Evolutionary conservation across 1,140 invertebrate species (phyloP), one percentile per base, ranked within the genome.

Genomic region (Andricus grossulariae): DNA sequence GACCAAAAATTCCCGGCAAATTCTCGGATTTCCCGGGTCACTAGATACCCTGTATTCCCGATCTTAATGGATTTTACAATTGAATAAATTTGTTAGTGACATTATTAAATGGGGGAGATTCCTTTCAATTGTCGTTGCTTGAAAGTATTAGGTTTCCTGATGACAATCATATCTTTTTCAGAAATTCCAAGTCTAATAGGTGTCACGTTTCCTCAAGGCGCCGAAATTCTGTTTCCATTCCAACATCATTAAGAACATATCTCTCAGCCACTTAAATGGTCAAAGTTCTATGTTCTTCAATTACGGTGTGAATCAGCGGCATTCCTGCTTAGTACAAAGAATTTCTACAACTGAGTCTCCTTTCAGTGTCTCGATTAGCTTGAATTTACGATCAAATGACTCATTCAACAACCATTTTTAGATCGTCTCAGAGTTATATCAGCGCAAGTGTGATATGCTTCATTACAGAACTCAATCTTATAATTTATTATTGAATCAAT

Each of bases 181-280:
- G 5, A 45, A 66, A 66, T 39, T 66, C 15, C 60, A 45, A 39
- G 25, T 66, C 39, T 66, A 66, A 66, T 66, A 66, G 25, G 25
- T 66, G 60, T 66, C 60, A 66, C 32, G 39, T 66, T 66, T 66
- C 13, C 7, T 16, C 13, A 4, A 66, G 60, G 60, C 60, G 60
- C 60, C 60, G 32, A 66, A 66, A 66, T 66, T 66, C 39, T 66
- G 60, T 66, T 66, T 66, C 25, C 60, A 66, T 66, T 66, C 60
- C 60, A 66, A 7, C 25, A 15, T 32, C 16, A 16, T 66, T 66
- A 45, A 39, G 60, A 66, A 39, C 60, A n/a, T 66, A 66, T 66
- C n/a, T 66, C 60, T 66, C 60, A 66, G 32, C 25, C 60, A 66
- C 32, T 66, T 66, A 66, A 66, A 66, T 39, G 60, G 25, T 66